Evolutionary conservation across 2,113 vertebrate species (phyloP).

Genomic region (Mixornis gularis): DNA sequence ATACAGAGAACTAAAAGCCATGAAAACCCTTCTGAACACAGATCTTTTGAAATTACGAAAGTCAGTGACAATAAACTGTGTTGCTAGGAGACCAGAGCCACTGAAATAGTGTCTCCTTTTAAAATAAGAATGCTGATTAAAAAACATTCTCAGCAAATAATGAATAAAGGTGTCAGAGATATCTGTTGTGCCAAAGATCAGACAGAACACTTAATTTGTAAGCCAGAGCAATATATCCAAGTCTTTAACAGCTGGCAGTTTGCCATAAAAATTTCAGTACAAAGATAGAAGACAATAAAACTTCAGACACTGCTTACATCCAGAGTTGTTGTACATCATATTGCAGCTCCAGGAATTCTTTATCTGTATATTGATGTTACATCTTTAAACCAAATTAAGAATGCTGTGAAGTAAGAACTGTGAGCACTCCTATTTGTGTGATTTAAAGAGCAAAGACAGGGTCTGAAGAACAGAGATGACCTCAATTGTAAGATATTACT

Average conservation of each 20-base stretch:
- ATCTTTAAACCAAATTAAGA: neutral
- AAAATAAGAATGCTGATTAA: conserved; percentile 11
- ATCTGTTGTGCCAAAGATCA: neutral
- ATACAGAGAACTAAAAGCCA: neutral
- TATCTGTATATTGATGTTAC: neutral
- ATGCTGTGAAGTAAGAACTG: neutral
- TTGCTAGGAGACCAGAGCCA: conserved; percentile 29
- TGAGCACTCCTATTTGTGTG: neutral
- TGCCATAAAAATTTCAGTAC: neutral
- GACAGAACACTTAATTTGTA: neutral
- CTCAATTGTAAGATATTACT: neutral
- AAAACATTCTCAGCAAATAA: neutral
- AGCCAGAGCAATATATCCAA: neutral
- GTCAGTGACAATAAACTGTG: neutral
- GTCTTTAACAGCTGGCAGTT: neutral
- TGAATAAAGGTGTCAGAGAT: neutral
- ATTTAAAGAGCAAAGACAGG: neutral
- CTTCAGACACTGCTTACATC: neutral
- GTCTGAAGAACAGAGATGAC: neutral
- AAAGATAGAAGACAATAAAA: neutral
- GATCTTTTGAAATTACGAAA: neutral
- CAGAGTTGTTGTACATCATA: neutral
- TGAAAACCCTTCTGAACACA: neutral
- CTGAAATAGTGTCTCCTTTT: neutral
- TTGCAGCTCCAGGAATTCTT: neutral